Evolutionary conservation across 1,140 invertebrate species (phyloP), one percentile per base, ranked within the genome.

Genomic region (Mesaphorura yosii): DNA sequence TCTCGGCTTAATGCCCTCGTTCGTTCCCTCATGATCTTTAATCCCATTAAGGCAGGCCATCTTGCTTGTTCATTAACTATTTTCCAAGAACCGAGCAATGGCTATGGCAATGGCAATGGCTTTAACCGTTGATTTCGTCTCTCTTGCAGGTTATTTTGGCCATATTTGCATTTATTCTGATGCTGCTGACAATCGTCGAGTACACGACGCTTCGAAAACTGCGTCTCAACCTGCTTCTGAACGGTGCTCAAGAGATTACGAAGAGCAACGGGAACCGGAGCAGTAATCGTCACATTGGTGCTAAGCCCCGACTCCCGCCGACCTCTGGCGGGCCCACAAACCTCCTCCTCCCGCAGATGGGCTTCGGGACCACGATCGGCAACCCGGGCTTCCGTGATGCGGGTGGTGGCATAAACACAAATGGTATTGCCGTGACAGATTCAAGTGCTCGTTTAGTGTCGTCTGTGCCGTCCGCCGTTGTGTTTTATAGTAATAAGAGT

Each of bases 351-450:
- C 23, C 23, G 4, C 55, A 41, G 6, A 17, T 17, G 3, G 50
- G 59, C 23, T 51, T 51, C 6, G 39, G 44, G 1, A 62, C 54
- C 3, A 62, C 57, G 19, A 62, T 62, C 17, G 52, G 53, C 22
- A 62, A 62, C 44, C 57, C 57, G 15, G 60, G 53, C 4, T 59
- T 51, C 44, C 53, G 54, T 41, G 60, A 62, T 31, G 23, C 27
- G 17, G 34, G 48, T 39, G 46, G 6, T 14, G 19, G 4, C 22
- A 40, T 31, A 42, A 23, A 39, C 14, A 19, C 38, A 40, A 62
- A 62, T 51, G 60, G 60, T 62, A 62, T 62, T 54, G 56, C 60
- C 39, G 51, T 62, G 57, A 62, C 60, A 59, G 57, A 59, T 47
- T 59, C 60, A 20, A 58, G 60, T 59, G 60, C 55, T 62, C 57